These are phyloP conservation scores for Danio tinwini DNA, from an alignment of 2,797 vertebrate species.

Conservation along the genomic window DNA sequence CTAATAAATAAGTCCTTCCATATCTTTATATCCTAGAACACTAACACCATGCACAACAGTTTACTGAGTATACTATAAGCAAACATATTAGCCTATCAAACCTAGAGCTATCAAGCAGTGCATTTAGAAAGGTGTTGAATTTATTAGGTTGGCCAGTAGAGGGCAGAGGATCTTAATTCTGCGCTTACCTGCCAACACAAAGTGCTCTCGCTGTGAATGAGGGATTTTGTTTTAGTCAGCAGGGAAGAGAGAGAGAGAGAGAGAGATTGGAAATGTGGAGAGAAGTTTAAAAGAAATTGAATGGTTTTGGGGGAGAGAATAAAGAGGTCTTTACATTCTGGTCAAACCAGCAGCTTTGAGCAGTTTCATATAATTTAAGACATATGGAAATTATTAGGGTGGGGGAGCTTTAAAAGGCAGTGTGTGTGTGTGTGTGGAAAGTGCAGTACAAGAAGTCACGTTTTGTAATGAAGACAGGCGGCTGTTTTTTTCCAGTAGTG, in stretches of 20 bases:
- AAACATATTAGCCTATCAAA: not conserved
- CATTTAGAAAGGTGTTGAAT: conserved; percentile 39
- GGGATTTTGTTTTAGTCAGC: conserved; percentile 62
- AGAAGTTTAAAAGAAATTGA: conserved; percentile 68
- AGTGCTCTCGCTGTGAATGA: conserved; percentile 58
- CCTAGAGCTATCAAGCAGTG: not conserved
- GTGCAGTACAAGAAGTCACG: conserved; percentile 74
- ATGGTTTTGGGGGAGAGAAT: conserved; percentile 73
- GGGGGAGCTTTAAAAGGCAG: conserved; percentile 56
- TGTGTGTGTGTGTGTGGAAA: conserved; percentile 59
- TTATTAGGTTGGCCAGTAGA: conserved; percentile 61
- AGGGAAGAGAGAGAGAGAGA: conserved; percentile 46
- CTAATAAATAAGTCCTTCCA: not conserved
- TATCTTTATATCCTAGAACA: not conserved
- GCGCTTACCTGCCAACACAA: conserved; percentile 42
- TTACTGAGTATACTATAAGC: not conserved
- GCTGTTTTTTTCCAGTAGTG: conserved; percentile 60
- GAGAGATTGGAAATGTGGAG: conserved; percentile 50
- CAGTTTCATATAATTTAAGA: conserved; percentile 83
- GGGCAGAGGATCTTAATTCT: conserved; percentile 63
- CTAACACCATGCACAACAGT: not conserved
- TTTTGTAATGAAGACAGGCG: conserved; percentile 75
- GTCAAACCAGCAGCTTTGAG: conserved; percentile 80
- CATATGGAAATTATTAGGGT: conserved; percentile 82
- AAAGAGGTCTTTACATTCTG: conserved; percentile 65